Evolutionary conservation across 1,140 invertebrate species (phyloP), one percentile per base, ranked within the genome.

Genomic region (Tenebrio molitor): DNA sequence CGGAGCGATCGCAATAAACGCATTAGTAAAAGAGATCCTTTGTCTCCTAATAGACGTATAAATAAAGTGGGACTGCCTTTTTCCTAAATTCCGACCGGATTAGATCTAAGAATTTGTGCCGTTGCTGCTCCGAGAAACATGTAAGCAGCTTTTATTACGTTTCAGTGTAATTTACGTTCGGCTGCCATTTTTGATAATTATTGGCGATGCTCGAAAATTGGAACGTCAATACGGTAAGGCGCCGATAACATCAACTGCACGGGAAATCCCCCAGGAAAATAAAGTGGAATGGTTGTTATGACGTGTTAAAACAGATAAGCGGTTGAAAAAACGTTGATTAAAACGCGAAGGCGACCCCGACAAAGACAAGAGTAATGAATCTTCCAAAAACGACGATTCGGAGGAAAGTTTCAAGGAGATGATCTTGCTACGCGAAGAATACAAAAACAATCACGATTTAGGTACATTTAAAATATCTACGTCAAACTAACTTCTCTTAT

Each of bases 21-120:
- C 44, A 50, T 50, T 50, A 50, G 19, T 8, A 10, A 50, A 50
- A 50, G 16, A 50, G 19, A 50, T 50, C 17, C 19, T 19, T 50
- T 50, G 42, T 44, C 42, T 44, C 7, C 17, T 53, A 53, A 53
- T 53, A 19, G 46, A 53, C 10, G 16, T 23, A 53, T 53, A 53
- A 53, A 53, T 53, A 53, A 53, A 53, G 19, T 23, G 36, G 36
- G 12, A n/a, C 2, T 2, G 12, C 6, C 36, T 12, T 39, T 12
- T 39, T 12, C n/a, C 12, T 39, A 39, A 39, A 39, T 39, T 39
- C 36, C 36, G n/a, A 2, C 36, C n/a, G 36, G 36, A 39, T 39
- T 39, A 12, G 36, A 39, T 39, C 36, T 12, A 39, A 39, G 36
- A 39, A 39, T 39, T 39, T 39, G 36, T 39, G 36, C 36, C 36